Evolutionary conservation across 2,797 vertebrate species (phyloP).

Genomic region (Gadopsis bispinosus): DNA sequence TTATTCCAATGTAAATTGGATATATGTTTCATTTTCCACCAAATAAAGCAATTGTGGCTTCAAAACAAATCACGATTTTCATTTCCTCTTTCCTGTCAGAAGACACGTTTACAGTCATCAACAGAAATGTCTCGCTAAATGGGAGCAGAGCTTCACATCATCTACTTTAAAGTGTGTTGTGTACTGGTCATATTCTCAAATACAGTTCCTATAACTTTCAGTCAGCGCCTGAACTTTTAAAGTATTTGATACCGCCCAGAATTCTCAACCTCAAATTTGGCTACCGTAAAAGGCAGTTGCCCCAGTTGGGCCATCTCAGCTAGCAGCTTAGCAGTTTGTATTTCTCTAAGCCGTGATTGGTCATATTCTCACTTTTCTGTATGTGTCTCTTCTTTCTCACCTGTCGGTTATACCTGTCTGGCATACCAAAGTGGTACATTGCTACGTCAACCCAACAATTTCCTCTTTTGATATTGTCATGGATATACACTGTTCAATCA

Average conservation of each 20-base stretch:
- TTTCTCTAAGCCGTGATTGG: not conserved
- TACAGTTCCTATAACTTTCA: not conserved
- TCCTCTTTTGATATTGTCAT: not conserved
- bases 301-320: not conserved
- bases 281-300: not conserved
- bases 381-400: not conserved
- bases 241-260: slow-evolving; percentile 3
- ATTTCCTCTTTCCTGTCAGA: slow-evolving; percentile 61
- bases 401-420: not conserved
- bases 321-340: not conserved
- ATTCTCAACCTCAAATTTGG: not conserved
- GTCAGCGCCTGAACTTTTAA: not conserved
- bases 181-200: not conserved
- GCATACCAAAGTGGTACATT: not conserved
- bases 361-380: not conserved
- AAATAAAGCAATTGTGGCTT: slow-evolving; percentile 70
- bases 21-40: slow-evolving; percentile 57
- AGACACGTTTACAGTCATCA: slow-evolving; percentile 20
- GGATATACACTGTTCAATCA: not conserved
- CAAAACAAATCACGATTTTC: slow-evolving; percentile 40
- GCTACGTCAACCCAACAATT: not conserved
- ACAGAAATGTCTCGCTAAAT: slow-evolving; percentile 44
- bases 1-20: slow-evolving; percentile 50
- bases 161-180: slow-evolving; percentile 5
- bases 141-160: slow-evolving; percentile 5